Conservation (phyloP, 1,140 invertebrate species). For the Colletes latitarsis region DNA sequence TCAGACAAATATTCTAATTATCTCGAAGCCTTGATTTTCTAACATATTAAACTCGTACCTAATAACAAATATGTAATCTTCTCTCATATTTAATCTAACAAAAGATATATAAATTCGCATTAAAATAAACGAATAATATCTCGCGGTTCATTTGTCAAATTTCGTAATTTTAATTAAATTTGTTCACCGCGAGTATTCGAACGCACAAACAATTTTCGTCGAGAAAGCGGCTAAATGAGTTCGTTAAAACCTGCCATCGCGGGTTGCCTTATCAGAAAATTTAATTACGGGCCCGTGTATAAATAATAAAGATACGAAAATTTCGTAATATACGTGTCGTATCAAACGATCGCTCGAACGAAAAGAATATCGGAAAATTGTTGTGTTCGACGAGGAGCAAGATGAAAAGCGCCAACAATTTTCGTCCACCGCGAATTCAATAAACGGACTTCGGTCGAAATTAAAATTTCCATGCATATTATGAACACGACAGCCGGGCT, state of each 20-base stretch:
- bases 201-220: background rate
- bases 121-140: too few species aligned
- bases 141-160: too few species aligned
- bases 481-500: constrained; percentile 7
- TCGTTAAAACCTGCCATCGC: background rate
- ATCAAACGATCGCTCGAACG: background rate
- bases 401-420: constrained; percentile 38
- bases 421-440: constrained; percentile 10
- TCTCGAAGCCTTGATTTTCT: too few species aligned
- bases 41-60: too few species aligned
- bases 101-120: too few species aligned
- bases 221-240: background rate
- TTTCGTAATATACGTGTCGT: background rate
- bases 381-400: background rate
- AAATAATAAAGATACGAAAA: background rate
- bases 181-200: background rate
- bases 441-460: constrained; percentile 18
- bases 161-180: too few species aligned
- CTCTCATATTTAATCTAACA: too few species aligned
- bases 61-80: too few species aligned
- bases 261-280: background rate
- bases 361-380: background rate
- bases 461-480: constrained; percentile 40
- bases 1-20: too few species aligned
- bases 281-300: background rate